Evolutionary conservation across 1,140 invertebrate species (phyloP), one percentile per base, ranked within the genome.

Genomic region (Sycophaga agraensis): DNA sequence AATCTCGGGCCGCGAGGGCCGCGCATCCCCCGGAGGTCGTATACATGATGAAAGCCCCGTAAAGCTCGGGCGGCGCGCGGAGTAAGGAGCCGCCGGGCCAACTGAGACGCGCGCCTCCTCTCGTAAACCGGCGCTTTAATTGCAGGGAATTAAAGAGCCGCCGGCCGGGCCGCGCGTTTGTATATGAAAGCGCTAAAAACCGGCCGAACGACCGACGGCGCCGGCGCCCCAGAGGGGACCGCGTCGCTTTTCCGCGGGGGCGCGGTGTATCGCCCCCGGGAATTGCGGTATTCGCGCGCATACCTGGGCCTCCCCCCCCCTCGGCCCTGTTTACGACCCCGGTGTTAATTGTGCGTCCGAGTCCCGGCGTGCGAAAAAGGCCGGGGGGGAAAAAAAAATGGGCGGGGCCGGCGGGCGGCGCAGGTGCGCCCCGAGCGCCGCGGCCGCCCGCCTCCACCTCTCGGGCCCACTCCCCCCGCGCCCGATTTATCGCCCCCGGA

Each of bases 311-410:
- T 31, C 28, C 28, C 37, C 6, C 14, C 4, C 17, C 28, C 28
- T 14, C 6, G 4, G 8, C 17, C 28, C 31, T 37, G 64, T 70
- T 69, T 70, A 71, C 65, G 71, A 73, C 63, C 63, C 50, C 65
- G 59, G 66, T 66, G 70, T 73, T 74, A 74, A 74, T 73, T 74
- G 68, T 68, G 63, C 67, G 17, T 55, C 39, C 64, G 57, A 56
- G n/a, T 31, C 28, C 5, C 11, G 28, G 28, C 28, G 28, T 51
- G 49, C 56, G 64, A 67, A 68, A 70, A 68, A 62, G 56, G 53
- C 63, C 0, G 26, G 26, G 11, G 28, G 19, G 42, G 51, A n/a
- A 39, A 61, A n/a, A n/a, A n/a, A n/a, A n/a, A n/a, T n/a, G n/a
- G n/a, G n/a, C 28, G 4, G 28, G 5, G 28, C 5, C 28, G 28